phyloP scores from a whole-genome alignment of 1,140 invertebrate genomes.

The Lepidurus couesii region DNA sequence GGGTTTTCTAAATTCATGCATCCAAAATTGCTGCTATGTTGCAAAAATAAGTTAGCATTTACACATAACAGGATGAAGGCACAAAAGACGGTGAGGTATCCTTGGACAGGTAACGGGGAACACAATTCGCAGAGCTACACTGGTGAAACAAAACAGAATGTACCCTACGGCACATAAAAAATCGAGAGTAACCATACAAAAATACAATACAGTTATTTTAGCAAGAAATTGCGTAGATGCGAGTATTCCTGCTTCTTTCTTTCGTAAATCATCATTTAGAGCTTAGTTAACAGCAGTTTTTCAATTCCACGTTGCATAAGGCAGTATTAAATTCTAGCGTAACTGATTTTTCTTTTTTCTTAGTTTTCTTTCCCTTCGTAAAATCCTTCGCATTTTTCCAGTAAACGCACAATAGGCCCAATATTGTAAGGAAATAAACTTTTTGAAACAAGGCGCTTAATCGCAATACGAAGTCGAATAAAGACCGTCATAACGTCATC shows the following conservation, averaged over 20 bases:
- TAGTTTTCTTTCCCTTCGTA: constrained; percentile 67
- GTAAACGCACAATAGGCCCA: constrained; percentile 70
- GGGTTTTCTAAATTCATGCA: neutral
- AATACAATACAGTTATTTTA: neutral
- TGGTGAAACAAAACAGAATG: constrained; percentile 11
- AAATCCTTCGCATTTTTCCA: constrained; percentile 76
- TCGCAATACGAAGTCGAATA: constrained; percentile 68
- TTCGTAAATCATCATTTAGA: neutral
- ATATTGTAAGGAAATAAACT: constrained; percentile 85
- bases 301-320: neutral
- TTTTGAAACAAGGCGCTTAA: constrained; percentile 72
- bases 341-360: neutral
- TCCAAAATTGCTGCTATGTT: constrained; percentile 10
- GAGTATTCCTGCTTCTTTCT: constrained; percentile 5
- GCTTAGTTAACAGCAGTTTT: neutral
- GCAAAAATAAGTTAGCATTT: constrained; percentile 22
- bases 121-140: neutral
- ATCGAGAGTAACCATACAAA: neutral
- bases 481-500: constrained; percentile 77
- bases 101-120: constrained; percentile 20
- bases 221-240: neutral
- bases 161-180: neutral
- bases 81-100: constrained; percentile 10
- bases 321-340: neutral
- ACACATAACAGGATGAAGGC: constrained; percentile 12